These are phyloP conservation scores for Ceratina japonica DNA, from an alignment of 1,140 invertebrate genomes.

Conservation along the genomic window DNA sequence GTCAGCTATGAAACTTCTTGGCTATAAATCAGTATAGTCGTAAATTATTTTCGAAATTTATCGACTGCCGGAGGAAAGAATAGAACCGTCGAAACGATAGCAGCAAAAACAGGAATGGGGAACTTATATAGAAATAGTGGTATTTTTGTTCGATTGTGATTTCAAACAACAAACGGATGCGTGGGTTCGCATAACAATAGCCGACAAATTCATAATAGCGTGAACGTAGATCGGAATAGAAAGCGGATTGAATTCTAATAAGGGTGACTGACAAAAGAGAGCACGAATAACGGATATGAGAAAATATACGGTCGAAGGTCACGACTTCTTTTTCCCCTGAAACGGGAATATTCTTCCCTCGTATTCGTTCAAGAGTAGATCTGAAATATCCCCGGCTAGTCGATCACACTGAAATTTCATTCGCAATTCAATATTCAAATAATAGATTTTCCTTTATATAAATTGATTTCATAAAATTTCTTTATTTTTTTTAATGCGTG, in stretches of 20 bases:
- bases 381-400: background rate
- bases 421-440: too few species aligned
- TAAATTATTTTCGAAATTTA: too few species aligned
- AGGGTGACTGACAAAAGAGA: background rate
- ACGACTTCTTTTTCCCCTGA: background rate
- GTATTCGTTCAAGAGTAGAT: background rate
- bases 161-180: background rate
- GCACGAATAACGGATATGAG: background rate
- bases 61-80: background rate
- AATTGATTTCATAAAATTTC: too few species aligned
- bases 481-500: too few species aligned
- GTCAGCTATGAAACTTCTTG: too few species aligned
- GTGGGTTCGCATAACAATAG: background rate
- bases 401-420: background rate
- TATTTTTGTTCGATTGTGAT: conserved; percentile 1
- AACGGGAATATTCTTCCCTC: background rate
- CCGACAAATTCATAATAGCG: conserved; percentile 27
- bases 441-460: too few species aligned
- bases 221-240: background rate
- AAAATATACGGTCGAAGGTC: background rate
- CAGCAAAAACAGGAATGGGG: too few species aligned
- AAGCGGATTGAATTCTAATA: conserved; percentile 12
- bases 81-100: background rate
- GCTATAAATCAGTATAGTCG: too few species aligned
- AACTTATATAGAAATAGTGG: background rate